Evolutionary conservation across 2,888 invertebrate genomes (phyloP).

Genomic region (Hartigia nigra): DNA sequence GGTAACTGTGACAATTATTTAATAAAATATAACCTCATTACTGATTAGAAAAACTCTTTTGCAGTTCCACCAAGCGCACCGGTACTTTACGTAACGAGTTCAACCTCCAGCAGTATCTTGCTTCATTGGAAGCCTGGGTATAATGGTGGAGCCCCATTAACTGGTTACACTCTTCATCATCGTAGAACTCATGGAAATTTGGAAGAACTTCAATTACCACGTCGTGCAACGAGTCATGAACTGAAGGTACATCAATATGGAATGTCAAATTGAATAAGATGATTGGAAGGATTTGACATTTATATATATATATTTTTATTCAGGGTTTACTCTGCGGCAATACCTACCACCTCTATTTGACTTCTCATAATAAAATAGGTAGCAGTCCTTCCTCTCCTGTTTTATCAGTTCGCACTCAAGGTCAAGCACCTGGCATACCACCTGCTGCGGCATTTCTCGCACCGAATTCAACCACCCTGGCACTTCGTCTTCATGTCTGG

Average conservation of each 20-base stretch:
- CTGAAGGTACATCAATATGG: constrained; percentile 68
- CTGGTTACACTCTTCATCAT: constrained; percentile 76
- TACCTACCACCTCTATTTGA: constrained; percentile 78
- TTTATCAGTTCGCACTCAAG: constrained; percentile 77
- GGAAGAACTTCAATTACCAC: constrained; percentile 74
- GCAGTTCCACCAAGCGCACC: constrained; percentile 81
- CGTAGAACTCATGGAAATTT: constrained; percentile 74
- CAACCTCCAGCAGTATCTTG: constrained; percentile 79
- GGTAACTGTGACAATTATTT: constrained; percentile 49
- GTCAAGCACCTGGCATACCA: constrained; percentile 78
- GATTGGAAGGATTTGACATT: not conserved
- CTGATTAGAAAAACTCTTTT: constrained; percentile 19
- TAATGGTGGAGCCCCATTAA: constrained; percentile 76
- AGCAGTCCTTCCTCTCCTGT: constrained; percentile 77
- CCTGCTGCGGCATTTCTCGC: constrained; percentile 72
- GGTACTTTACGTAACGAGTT: constrained; percentile 78
- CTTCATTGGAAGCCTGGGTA: constrained; percentile 81
- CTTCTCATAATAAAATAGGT: constrained; percentile 79
- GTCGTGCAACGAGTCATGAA: constrained; percentile 76
- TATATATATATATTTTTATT: constrained; percentile 5
- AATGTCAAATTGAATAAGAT: not conserved
- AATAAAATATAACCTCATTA: not conserved
- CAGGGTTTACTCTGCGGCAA: constrained; percentile 77
- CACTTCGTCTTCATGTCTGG: constrained; percentile 77
- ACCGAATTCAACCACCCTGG: constrained; percentile 78